phyloP scores from a whole-genome alignment of 1,140 invertebrate genomes.

The Nomia melanderi region DNA sequence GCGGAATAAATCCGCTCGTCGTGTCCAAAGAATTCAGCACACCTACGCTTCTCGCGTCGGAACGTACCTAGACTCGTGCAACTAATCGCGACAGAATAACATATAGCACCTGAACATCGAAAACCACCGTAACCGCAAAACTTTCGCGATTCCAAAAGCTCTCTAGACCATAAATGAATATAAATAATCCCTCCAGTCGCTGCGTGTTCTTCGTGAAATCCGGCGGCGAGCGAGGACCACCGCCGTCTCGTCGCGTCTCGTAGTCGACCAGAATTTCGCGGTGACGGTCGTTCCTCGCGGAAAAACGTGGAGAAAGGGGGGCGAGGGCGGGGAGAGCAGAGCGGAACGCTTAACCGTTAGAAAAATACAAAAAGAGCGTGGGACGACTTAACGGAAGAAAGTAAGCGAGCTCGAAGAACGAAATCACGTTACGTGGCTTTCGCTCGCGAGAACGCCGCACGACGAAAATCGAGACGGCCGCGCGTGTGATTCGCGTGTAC shows the following conservation, averaged over 20 bases:
- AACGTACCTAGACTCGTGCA: constrained; percentile 53
- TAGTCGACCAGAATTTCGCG: neutral
- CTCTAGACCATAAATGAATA: neutral
- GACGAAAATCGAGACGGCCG: neutral
- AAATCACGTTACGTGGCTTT: too few species aligned
- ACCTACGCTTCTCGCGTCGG: constrained; percentile 7
- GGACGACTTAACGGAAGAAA: neutral
- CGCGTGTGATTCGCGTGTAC: constrained; percentile 36
- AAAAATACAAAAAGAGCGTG: neutral
- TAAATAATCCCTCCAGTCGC: neutral
- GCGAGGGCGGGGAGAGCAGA: neutral
- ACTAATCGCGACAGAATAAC: constrained; percentile 46
- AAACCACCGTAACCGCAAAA: constrained; percentile 39
- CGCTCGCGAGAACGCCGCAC: too few species aligned
- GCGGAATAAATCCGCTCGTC: too few species aligned
- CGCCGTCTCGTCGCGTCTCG: neutral
- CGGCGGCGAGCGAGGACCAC: neutral
- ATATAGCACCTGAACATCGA: constrained; percentile 61
- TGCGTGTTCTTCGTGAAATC: neutral
- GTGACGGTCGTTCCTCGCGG: constrained; percentile 9
- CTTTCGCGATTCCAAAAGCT: constrained; percentile 17
- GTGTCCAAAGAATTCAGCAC: neutral
- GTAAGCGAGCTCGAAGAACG: neutral
- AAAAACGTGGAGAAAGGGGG: neutral
- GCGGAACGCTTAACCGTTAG: constrained; percentile 14